Evolutionary conservation across 2,113 vertebrate species (phyloP), one percentile per base, ranked within the genome.

Genomic region (Entomyzon cyanotis): DNA sequence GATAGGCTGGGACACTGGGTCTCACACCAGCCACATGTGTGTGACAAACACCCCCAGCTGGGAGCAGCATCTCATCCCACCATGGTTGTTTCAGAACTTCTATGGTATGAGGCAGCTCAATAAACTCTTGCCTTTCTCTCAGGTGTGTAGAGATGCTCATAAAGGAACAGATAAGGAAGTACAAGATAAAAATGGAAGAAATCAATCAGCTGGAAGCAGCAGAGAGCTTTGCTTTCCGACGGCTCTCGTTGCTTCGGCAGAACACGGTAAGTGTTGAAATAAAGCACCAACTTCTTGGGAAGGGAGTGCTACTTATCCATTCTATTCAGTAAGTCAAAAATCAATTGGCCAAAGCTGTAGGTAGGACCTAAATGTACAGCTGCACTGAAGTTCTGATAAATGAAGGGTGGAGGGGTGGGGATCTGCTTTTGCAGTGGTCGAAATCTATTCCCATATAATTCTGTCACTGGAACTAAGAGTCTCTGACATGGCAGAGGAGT

Each of bases 91-190:
- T 46, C 20, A 81, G n/a, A 70, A 11, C 63, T 31, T 65, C 30
- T n/a, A 4, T 4, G 50, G 49, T 3, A 23, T 12, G 30, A 73
- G 53, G n/a, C 33, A 87, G 79, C 60, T 92, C 33, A 50, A 1
- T 80, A 55, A 84, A 42, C 28, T 69, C 58, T 82, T 77, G 42
- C 3, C 47, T 91, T 67, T 16, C 47, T n/a, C 68, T 5, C 82
- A 99, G 99, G 78, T 99, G 99, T 68, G 98, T 99, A 35, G 99
- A 99, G 97, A 99, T 99, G 98, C 96, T 99, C 75, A 98, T 99
- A 95, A 98, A 98, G 23, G 99, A 99, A 91, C 99, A 99, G 98
- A 98, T 99, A 97, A 97, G 99, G 90, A 98, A 97, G 80, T 99
- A 99, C 98, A 99, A 98, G 71, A 97, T 99, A 85, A 99, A 99